A percentile compares a stretch with the other conserved stretches of the same genome.
Conservation (phyloP, 2,113 vertebrate genomes). For the Gopherus flavomarginatus region DNA sequence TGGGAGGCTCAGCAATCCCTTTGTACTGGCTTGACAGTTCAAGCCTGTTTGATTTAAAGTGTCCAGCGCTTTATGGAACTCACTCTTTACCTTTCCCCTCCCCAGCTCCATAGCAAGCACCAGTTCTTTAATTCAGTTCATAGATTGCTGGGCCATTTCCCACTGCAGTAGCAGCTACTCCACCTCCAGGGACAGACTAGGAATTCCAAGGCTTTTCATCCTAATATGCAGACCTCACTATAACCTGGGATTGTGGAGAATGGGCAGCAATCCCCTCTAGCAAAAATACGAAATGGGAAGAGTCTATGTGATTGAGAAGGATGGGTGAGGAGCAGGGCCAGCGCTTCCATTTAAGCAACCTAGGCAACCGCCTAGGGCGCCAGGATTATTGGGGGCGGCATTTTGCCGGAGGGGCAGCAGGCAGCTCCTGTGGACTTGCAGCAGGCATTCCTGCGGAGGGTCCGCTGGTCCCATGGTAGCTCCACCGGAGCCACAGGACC, state of each 20-base stretch:
- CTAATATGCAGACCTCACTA: neutral
- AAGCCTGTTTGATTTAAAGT: neutral
- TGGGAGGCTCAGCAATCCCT: neutral
- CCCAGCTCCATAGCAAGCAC: neutral
- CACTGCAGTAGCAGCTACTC: neutral
- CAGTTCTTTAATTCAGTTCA: neutral
- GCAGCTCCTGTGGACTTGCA: no score
- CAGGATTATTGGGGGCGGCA: no score
- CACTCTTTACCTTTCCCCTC: neutral
- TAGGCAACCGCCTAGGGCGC: no score
- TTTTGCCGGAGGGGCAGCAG: no score
- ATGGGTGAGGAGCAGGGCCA: neutral
- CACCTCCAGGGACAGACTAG: neutral
- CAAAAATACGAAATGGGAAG: neutral
- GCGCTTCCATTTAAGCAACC: no score
- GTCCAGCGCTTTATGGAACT: neutral
- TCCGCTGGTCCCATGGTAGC: no score
- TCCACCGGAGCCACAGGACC: no score
- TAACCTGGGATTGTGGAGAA: neutral
- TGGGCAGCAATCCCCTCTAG: neutral
- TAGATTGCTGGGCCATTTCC: neutral
- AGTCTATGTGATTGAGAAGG: neutral
- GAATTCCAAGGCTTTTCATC: neutral
- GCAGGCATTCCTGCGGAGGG: no score
- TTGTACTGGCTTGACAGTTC: neutral